Conservation (phyloP, 30 jellyfish, hydroid and myxozoan species). For the Mastigias papua region DNA sequence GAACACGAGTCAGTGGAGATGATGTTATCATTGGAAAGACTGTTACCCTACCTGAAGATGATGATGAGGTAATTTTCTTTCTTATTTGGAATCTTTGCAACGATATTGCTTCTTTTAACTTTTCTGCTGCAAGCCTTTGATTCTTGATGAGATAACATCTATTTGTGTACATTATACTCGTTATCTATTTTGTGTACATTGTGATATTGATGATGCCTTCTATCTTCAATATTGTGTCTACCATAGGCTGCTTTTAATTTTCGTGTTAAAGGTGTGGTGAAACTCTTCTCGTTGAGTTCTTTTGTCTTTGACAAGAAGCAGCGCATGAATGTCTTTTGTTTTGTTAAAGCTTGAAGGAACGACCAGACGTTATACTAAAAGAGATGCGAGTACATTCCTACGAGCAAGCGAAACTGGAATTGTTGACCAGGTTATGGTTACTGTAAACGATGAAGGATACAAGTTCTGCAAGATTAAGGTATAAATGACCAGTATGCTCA, state of each 20-base stretch:
- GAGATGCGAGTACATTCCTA: constrained; percentile 98
- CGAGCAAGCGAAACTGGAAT: constrained; percentile 99
- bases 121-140: not conserved
- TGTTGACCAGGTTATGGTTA: constrained; percentile 99
- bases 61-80: constrained; percentile 76
- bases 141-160: too few species aligned
- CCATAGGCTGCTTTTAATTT: too few species aligned
- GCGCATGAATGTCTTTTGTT: not conserved
- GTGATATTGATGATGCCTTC: too few species aligned
- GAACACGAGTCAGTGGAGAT: constrained; percentile 99
- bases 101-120: not conserved
- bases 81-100: not conserved
- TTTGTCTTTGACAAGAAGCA: too few species aligned
- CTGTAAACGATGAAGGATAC: constrained; percentile 98
- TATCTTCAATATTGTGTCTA: too few species aligned
- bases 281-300: too few species aligned
- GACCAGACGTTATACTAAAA: constrained; percentile 82
- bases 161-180: not conserved
- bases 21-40: constrained; percentile 99
- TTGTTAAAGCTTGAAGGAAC: constrained; percentile 75
- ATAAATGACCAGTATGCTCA: not conserved
- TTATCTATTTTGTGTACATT: too few species aligned
- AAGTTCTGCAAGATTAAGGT: constrained; percentile 95
- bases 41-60: constrained; percentile 95
- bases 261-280: too few species aligned